Conservation (phyloP, 2,113 vertebrate genomes). For the Hepsetus odoe region DNA sequence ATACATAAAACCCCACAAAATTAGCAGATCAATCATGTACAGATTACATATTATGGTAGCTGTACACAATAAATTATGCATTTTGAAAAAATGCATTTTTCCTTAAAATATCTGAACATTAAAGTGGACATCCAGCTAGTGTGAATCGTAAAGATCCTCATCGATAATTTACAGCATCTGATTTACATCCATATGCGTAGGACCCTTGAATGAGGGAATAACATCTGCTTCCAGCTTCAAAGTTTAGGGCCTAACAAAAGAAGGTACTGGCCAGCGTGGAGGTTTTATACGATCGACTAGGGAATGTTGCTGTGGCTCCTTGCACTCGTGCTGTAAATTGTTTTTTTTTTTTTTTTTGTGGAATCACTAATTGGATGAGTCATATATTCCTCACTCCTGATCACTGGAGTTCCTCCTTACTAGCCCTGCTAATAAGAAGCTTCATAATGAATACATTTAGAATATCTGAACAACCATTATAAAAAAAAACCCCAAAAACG, state of each 20-base stretch:
- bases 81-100: too few relatives aligned
- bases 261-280: constrained; percentile 28
- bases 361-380: constrained; percentile 50
- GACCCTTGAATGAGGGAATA: constrained; percentile 16
- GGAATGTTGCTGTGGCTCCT: constrained; percentile 36
- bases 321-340: constrained; percentile 30
- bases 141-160: not conserved
- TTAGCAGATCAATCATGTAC: too few relatives aligned
- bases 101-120: too few relatives aligned
- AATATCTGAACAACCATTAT: constrained; percentile 2
- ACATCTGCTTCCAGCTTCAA: constrained; percentile 4
- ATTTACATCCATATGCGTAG: constrained; percentile 2
- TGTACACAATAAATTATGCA: too few relatives aligned
- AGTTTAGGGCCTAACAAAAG: not conserved
- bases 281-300: constrained; percentile 32
- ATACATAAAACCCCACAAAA: too few relatives aligned
- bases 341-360: constrained; percentile 45
- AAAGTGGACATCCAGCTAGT: not conserved
- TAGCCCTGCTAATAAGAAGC: constrained; percentile 17
- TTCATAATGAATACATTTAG: not conserved
- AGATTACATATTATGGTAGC: too few relatives aligned
- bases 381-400: constrained; percentile 45
- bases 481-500: not conserved
- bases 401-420: constrained; percentile 22
- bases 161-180: not conserved